Conservation (phyloP, 2,797 vertebrate genomes). For the Sebastiscus tertius region DNA sequence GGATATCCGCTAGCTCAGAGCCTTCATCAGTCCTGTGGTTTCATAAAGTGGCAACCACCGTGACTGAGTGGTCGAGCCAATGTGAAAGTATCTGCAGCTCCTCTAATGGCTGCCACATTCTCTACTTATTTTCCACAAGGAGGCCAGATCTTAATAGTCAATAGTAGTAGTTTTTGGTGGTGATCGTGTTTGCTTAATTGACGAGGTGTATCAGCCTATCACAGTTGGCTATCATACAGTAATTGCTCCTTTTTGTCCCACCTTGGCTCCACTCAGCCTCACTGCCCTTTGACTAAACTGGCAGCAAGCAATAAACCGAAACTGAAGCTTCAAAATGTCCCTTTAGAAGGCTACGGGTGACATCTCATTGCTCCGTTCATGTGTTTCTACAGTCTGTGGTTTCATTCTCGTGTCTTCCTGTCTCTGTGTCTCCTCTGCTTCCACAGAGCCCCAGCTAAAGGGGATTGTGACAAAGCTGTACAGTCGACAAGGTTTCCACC, state of each 20-base stretch:
- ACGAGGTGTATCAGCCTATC: not conserved
- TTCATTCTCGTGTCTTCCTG: constrained; percentile 18
- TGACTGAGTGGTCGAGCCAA: not conserved
- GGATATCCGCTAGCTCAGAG: not conserved
- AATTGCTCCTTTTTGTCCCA: not conserved
- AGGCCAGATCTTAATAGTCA: not conserved
- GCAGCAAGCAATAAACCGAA: not conserved
- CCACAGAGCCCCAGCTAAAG: constrained; percentile 98
- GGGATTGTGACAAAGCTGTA: constrained; percentile 99
- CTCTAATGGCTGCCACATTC: not conserved
- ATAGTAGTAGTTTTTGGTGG: not conserved
- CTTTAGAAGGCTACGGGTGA: not conserved
- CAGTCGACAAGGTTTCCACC: constrained; percentile 98
- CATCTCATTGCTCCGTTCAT: not conserved
- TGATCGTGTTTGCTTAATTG: not conserved
- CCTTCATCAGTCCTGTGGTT: not conserved
- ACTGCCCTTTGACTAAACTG: not conserved
- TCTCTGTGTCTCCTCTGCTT: constrained; percentile 28
- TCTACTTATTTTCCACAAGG: not conserved
- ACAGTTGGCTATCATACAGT: not conserved
- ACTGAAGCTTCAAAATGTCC: not conserved
- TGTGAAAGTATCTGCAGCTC: not conserved
- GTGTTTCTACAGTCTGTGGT: not conserved
- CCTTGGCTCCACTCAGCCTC: not conserved
- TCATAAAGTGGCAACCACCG: not conserved